Base-by-base conservation (phyloP, 2,888 invertebrate species). In the Itoplectis maculator region DNA sequence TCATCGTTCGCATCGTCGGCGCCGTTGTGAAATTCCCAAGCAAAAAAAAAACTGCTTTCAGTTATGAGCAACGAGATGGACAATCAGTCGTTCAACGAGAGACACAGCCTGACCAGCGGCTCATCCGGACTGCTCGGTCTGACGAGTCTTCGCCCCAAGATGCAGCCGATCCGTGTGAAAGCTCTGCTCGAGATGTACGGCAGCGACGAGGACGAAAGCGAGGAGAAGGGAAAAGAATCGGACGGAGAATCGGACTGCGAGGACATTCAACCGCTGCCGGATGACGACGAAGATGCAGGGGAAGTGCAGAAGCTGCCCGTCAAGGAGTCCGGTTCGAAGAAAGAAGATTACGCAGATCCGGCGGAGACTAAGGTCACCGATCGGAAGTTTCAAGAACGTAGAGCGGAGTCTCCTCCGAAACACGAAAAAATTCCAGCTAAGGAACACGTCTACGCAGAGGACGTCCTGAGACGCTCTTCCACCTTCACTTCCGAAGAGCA, bases 151-250 rank as follows among this genome's bases (percentile, higher is more conserved):
- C 75, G 79, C 9, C n/a, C 78, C 1, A 72, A 20, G 13, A 86
- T 87, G 82, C 88, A 88, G 40, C 92, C 92, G 3, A 82, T 91
- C 6, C 85, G 89, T 9, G 87, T 92, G 5, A 90, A 91, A 79
- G 88, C 86, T 1, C 83, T 91, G 13, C 66, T 90, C 56, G 83
- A 87, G 54, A 85, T 83, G 76, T 89, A 84, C 45, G 87, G 86
- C 18, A 88, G 86, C 37, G 90, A 90, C 29, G 91, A 92, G 56
- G 88, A 87, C 20, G 88, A 88, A 6, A 87, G 85, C 59, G 89
- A 90, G 69, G 88, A 90, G 0, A 88, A 84, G 5, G 90, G 88
- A 69, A 76, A 79, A 15, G 85, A 85, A 35, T 85, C 85, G 9
- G 81, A 82, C 56, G 78, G 54, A 20, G 82, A 82, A 15, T 83